Percentiles rank a stretch among this genome's conserved stretches.
These are phyloP conservation scores for Phrynocephalus forsythii DNA, from an alignment of 2,797 vertebrate genomes.

Conservation along the genomic window DNA sequence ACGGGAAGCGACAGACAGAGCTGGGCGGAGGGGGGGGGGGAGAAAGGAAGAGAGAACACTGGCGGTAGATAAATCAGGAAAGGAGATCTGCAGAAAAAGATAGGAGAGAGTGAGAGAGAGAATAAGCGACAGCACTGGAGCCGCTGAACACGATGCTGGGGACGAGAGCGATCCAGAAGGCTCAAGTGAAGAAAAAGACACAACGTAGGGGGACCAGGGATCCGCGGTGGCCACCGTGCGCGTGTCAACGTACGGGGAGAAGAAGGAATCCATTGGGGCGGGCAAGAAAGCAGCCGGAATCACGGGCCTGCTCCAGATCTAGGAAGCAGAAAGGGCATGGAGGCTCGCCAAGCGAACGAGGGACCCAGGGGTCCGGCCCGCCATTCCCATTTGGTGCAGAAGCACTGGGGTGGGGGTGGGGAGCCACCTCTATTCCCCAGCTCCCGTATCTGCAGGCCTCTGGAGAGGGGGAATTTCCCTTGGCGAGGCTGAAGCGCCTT, in stretches of 20 bases:
- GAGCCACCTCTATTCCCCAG: no score
- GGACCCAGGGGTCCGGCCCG: neutral
- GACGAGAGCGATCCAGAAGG: neutral
- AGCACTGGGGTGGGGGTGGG: no score
- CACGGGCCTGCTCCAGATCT: no score
- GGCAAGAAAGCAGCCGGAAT: neutral
- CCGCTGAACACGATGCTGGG: neutral
- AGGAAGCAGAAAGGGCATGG: neutral
- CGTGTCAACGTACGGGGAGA: neutral
- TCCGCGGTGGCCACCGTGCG: no score
- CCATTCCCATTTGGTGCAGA: no score
- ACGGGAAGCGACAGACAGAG: neutral
- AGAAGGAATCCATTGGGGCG: neutral
- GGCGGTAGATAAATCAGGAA: neutral
- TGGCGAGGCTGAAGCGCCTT: slow-evolving; percentile 48
- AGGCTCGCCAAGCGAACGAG: neutral
- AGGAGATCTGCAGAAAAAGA: neutral
- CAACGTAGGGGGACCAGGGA: neutral
- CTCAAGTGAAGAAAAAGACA: neutral
- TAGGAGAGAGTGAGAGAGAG: rapidly evolving
- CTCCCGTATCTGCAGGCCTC: no score
- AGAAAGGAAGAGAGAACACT: neutral
- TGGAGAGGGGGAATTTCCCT: neutral
- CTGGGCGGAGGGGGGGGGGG: no score
- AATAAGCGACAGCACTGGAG: neutral